These are phyloP conservation scores for Argya squamiceps DNA, from an alignment of 2,797 vertebrate species.

Conservation along the genomic window DNA sequence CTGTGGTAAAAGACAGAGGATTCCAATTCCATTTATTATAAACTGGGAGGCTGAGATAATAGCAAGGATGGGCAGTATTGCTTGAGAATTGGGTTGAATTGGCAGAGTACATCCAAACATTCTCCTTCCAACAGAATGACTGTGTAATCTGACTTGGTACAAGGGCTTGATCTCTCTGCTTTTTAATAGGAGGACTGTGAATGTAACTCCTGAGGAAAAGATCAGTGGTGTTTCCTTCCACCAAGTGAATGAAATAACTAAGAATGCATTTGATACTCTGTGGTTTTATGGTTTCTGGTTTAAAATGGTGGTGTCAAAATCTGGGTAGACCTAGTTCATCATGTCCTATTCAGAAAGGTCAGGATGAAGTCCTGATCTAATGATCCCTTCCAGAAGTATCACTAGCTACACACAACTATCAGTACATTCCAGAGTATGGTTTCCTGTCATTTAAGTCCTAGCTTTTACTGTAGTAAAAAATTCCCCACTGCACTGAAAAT, in stretches of 20 bases:
- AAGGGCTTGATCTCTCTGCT: background rate
- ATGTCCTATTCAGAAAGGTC: background rate
- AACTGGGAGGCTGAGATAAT: background rate
- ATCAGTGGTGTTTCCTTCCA: background rate
- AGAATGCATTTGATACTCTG: background rate
- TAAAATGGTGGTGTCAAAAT: background rate
- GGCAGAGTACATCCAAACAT: background rate
- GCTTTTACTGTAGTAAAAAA: background rate
- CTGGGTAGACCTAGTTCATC: background rate
- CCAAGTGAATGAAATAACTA: background rate
- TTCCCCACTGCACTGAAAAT: background rate
- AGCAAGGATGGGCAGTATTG: background rate
- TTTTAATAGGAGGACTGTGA: background rate
- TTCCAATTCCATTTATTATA: constrained; percentile 35
- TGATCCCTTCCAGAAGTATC: background rate
- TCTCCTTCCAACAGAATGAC: background rate
- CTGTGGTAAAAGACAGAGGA: constrained; percentile 43
- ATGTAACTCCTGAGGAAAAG: background rate
- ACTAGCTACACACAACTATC: background rate
- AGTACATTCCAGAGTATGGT: background rate
- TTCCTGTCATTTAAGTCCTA: background rate
- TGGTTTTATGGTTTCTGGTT: background rate
- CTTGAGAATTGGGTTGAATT: constrained; percentile 21
- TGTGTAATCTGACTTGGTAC: background rate
- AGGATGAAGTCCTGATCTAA: background rate